Percentiles rank a stretch among this genome's conserved stretches.
Conservation (phyloP, 2,888 invertebrate genomes). For the Falcaria lacertinaria region DNA sequence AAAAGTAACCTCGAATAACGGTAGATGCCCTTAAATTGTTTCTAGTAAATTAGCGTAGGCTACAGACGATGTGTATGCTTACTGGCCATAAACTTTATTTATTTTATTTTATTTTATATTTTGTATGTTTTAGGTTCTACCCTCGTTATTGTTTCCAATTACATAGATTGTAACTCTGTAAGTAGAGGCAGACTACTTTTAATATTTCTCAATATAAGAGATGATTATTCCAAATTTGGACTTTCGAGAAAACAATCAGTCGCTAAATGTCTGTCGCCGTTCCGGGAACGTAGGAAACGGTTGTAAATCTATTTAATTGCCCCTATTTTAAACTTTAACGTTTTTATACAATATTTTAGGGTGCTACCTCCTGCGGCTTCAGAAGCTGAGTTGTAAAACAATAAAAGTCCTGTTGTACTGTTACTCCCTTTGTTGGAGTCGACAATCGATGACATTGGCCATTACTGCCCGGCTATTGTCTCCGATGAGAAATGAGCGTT, state of each 20-base stretch:
- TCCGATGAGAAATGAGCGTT: constrained; percentile 62
- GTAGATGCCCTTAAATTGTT: too few relatives aligned
- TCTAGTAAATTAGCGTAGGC: too few relatives aligned
- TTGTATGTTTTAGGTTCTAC: too few relatives aligned
- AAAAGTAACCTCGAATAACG: too few relatives aligned
- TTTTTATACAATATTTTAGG: constrained; percentile 59
- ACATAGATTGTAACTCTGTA: background rate
- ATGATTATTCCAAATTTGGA: constrained; percentile 45
- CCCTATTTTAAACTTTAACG: constrained; percentile 45
- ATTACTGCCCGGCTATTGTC: constrained; percentile 58
- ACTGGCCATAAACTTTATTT: too few relatives aligned
- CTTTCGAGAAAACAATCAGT: constrained; percentile 34
- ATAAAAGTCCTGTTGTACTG: constrained; percentile 68
- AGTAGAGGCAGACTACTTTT: background rate
- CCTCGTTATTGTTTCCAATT: background rate
- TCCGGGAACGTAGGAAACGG: constrained; percentile 54
- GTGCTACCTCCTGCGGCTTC: constrained; percentile 71
- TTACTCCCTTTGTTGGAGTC: constrained; percentile 50
- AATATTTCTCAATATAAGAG: constrained; percentile 21
- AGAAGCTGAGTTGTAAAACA: constrained; percentile 69
- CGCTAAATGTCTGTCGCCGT: constrained; percentile 33
- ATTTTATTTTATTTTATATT: too few relatives aligned
- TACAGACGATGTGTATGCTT: too few relatives aligned
- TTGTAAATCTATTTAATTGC: constrained; percentile 76
- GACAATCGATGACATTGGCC: constrained; percentile 56